Evolutionary conservation across 2,113 vertebrate genomes (phyloP), one percentile per base, ranked within the genome.

Genomic region (Typhlomys cinereus): DNA sequence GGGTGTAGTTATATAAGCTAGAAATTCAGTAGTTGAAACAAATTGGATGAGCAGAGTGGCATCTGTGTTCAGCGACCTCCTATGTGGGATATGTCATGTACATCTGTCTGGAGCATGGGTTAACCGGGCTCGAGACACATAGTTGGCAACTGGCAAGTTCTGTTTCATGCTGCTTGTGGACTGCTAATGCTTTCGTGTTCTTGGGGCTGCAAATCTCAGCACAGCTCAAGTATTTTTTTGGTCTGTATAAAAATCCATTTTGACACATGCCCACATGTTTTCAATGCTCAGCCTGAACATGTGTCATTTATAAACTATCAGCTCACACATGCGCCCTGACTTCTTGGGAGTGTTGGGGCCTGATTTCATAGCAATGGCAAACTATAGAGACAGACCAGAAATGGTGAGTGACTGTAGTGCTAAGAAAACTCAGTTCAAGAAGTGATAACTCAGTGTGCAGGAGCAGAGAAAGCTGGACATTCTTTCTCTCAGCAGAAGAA

Each of bases 251-350:
- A 92, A 92, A 95, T 91, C 44, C 64, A 71, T 69, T 93, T 91
- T 92, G 89, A 95, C 89, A 95, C 25, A 91, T 87, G 73, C 41
- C 90, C 91, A 88, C 91, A 74, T 94, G 91, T 91, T 93, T 92
- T 79, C 59, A 84, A 50, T 52, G 39, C 57, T 95, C 44, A 41
- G n/a, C 66, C 39, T 64, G 89, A 90, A 89, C 66, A 23, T 29
- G 59, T 50, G 61, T 41, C 62, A 66, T 83, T 81, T 67, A 36
- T 46, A 92, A 83, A 44, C 59, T 46, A 39, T 62, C 75, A 83
- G 71, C 75, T 70, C 2, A 1, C 62, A 62, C 36, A 75, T 6
- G 64, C 4, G 18, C 81, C 41, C 74, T 54, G 39, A 54, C 50
- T 50, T 64, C 78, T 25, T 0, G 3, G 34, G 18, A 81, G 46